Evolutionary conservation across 1,140 invertebrate genomes (phyloP).

Genomic region (Hyles euphorbiae): DNA sequence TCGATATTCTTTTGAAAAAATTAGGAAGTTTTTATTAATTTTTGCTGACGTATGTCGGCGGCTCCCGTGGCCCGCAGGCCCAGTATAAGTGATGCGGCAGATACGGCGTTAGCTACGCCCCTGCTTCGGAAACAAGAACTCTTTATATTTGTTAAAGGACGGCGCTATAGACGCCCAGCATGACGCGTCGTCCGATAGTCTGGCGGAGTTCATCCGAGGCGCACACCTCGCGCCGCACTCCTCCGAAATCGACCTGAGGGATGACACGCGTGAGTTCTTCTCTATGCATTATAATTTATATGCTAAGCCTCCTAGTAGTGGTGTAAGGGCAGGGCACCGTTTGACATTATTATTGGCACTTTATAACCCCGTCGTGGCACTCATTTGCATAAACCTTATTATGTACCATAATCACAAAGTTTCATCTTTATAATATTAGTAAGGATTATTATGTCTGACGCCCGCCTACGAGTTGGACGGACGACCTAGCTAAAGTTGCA

Average conservation of each 20-base stretch:
- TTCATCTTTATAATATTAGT: background rate
- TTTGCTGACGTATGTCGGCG: no score
- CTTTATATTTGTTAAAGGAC: background rate
- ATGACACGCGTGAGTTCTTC: background rate
- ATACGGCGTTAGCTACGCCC: no score
- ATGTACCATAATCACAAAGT: background rate
- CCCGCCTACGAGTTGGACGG: no score
- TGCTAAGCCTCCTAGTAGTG: background rate
- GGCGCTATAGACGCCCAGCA: background rate
- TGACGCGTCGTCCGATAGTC: background rate
- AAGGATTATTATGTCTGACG: no score
- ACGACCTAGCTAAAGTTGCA: no score
- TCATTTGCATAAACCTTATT: background rate
- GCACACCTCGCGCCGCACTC: conserved; percentile 15
- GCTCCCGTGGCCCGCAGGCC: no score
- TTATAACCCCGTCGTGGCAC: background rate
- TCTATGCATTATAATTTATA: background rate
- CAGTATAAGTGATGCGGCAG: no score
- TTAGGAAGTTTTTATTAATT: no score
- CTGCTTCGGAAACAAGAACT: background rate
- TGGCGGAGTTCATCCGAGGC: conserved; percentile 11
- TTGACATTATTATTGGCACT: background rate
- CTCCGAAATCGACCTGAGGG: conserved; percentile 10
- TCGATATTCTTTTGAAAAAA: no score
- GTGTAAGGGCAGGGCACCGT: background rate